Percentiles rank a stretch among this genome's conserved stretches.
Conservation (phyloP, 2,797 vertebrate genomes). For the Eupleurogrammus muticus region DNA sequence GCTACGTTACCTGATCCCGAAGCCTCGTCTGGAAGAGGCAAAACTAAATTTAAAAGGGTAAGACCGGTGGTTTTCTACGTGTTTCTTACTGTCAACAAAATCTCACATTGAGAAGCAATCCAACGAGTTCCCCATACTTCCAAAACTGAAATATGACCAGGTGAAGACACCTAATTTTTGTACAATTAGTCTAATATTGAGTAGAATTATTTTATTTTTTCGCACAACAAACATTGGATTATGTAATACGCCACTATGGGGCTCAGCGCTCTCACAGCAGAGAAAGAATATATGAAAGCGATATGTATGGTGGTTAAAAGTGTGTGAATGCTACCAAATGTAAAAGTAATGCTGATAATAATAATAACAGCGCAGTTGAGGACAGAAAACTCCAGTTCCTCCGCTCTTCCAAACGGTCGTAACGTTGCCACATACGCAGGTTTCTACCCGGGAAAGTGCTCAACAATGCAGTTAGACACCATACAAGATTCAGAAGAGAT, state of each 20-base stretch:
- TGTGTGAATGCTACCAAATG: too few species aligned
- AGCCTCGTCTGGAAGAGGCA: background rate
- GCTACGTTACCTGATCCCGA: background rate
- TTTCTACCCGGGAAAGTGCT: slow-evolving; percentile 2
- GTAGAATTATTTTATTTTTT: too few species aligned
- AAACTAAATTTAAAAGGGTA: background rate
- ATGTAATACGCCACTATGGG: background rate
- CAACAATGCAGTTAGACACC: slow-evolving; percentile 1
- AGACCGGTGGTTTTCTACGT: background rate
- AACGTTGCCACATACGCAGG: slow-evolving; percentile 2
- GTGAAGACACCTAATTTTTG: background rate
- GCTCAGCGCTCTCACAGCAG: too few species aligned
- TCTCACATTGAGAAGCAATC: background rate
- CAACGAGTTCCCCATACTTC: background rate
- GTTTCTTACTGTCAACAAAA: background rate
- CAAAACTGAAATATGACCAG: background rate
- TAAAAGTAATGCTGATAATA: too few species aligned
- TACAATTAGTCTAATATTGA: too few species aligned
- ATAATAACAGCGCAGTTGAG: too few species aligned
- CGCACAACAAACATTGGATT: background rate
- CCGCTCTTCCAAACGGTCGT: background rate
- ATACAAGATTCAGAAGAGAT: slow-evolving; percentile 8
- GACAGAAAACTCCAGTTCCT: too few species aligned
- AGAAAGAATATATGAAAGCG: too few species aligned
- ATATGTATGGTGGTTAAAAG: too few species aligned